Evolutionary conservation across 2,113 vertebrate species (phyloP).

Genomic region (Tragelaphus scriptus): DNA sequence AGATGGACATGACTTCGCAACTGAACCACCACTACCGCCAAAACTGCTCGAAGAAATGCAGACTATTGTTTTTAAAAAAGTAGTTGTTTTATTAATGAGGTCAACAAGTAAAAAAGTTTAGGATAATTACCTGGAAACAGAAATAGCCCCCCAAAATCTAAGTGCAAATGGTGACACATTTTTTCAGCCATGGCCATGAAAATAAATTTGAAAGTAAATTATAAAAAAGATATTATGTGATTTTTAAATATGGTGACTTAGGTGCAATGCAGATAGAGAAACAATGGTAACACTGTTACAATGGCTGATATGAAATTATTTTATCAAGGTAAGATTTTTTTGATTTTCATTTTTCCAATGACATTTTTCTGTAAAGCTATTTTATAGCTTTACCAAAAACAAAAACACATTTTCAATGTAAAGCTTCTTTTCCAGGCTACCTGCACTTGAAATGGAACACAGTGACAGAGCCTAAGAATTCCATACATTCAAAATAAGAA

Average conservation of each 20-base stretch:
- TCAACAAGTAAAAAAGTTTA: background rate
- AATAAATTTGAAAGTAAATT: background rate
- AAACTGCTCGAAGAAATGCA: background rate
- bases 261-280: background rate
- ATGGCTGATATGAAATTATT: background rate
- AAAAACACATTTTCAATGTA: background rate
- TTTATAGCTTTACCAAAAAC: background rate
- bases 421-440: background rate
- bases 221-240: background rate
- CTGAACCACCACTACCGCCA: background rate
- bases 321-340: background rate
- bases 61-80: background rate
- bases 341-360: background rate
- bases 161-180: background rate
- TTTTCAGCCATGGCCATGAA: background rate
- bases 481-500: constrained; percentile 46
- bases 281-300: background rate
- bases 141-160: background rate
- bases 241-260: background rate
- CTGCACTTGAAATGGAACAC: background rate
- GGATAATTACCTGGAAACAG: background rate
- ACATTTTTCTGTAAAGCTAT: background rate
- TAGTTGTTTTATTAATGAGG: background rate
- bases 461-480: constrained; percentile 15
- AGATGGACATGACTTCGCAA: background rate